These are phyloP conservation scores for Morus bassanus DNA, from an alignment of 2,797 vertebrate species.

Conservation along the genomic window DNA sequence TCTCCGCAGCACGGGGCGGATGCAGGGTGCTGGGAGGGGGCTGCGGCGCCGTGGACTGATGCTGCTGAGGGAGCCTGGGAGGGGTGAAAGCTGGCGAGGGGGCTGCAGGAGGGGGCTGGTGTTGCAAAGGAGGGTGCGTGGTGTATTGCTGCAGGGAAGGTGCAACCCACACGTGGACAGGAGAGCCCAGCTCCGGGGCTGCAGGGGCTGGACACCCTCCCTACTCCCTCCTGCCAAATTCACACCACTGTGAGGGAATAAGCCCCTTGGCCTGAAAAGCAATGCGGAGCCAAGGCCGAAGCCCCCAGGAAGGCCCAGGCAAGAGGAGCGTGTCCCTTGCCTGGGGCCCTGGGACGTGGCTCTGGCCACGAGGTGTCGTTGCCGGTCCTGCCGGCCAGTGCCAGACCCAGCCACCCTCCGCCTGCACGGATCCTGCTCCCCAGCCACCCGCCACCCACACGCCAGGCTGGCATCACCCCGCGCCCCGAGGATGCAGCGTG, in stretches of 20 bases:
- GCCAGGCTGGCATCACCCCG: accelerated
- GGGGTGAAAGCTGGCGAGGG: not conserved
- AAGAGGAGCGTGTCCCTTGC: accelerated
- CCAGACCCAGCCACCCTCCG: not conserved
- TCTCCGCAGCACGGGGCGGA: not conserved
- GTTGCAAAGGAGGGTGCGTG: not conserved
- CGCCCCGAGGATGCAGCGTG: not conserved
- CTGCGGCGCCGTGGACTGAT: accelerated
- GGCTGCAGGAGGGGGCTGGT: not conserved
- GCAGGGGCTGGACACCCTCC: not conserved
- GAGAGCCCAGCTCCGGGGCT: not conserved
- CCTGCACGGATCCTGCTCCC: not conserved
- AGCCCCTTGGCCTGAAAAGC: not conserved
- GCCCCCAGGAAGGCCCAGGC: not conserved
- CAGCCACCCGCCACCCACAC: accelerated
- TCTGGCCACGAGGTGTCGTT: not conserved
- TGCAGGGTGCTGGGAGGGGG: not conserved
- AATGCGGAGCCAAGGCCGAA: not conserved
- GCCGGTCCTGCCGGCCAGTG: not conserved
- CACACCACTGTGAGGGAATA: not conserved
- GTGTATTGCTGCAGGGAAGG: not conserved
- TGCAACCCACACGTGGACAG: not conserved
- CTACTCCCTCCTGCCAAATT: not conserved
- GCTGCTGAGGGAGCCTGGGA: not conserved
- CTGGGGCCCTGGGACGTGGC: not conserved